These are phyloP conservation scores for Fregetta grallaria DNA, from an alignment of 2,113 vertebrate species.

Conservation along the genomic window DNA sequence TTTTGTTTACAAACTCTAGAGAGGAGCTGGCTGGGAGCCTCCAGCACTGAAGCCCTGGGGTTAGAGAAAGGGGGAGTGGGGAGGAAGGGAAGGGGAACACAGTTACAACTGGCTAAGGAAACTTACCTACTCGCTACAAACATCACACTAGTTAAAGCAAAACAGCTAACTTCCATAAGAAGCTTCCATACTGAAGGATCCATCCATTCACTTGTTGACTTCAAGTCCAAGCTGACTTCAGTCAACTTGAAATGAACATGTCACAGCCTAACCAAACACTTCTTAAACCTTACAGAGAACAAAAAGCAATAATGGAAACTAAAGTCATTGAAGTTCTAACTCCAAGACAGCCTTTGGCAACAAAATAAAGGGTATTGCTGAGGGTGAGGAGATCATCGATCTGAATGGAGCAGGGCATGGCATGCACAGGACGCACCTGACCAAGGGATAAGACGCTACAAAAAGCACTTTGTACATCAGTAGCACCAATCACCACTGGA, in stretches of 20 bases:
- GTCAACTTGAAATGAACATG: not conserved
- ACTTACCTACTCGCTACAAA: not conserved
- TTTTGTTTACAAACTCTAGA: not conserved
- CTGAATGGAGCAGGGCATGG: not conserved
- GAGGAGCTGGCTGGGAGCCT: not conserved
- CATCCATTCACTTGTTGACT: not conserved
- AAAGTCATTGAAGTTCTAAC: not conserved
- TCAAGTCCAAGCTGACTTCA: not conserved
- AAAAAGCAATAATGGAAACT: not conserved
- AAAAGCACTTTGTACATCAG: not conserved
- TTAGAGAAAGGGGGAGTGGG: not conserved
- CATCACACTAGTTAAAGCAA: not conserved
- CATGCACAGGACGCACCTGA: fast-evolving
- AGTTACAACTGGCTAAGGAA: not conserved
- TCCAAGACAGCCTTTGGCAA: not conserved
- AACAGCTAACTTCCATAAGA: not conserved
- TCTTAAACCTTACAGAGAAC: not conserved
- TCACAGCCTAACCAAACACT: not conserved
- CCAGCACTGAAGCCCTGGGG: not conserved
- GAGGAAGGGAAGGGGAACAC: not conserved
- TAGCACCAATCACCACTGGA: fast-evolving
- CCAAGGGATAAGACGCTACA: too few species aligned
- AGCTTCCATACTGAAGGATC: not conserved
- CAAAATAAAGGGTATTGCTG: not conserved
- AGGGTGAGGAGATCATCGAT: not conserved